Evolutionary conservation across 2,888 invertebrate species (phyloP).

Genomic region (Drosophila subquinaria): DNA sequence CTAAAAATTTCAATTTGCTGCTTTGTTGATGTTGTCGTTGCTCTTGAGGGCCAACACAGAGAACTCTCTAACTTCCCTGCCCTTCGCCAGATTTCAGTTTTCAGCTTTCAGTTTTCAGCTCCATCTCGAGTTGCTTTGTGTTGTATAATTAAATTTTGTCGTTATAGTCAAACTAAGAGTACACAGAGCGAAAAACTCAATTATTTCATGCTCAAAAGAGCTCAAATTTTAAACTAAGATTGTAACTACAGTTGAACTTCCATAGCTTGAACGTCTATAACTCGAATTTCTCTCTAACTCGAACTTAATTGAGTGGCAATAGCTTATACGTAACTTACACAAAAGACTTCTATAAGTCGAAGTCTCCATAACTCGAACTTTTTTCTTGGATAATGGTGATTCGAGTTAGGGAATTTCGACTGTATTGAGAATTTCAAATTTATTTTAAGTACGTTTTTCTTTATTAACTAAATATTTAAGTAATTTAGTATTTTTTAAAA

Average conservation of each 20-base stretch:
- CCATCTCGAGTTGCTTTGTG: constrained; percentile 60
- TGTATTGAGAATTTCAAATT: background rate
- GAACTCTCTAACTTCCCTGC: background rate
- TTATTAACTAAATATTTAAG: too few relatives aligned
- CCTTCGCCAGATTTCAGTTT: background rate
- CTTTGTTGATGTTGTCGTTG: constrained; percentile 57
- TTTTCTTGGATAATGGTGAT: too few relatives aligned
- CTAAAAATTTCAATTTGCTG: constrained; percentile 56
- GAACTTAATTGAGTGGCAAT: too few relatives aligned
- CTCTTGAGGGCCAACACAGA: constrained; percentile 9
- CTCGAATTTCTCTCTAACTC: too few relatives aligned
- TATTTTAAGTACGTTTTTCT: background rate
- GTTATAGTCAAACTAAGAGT: constrained; percentile 65
- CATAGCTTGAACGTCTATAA: too few relatives aligned
- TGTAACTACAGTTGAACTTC: background rate
- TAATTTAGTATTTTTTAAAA: too few relatives aligned
- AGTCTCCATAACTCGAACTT: too few relatives aligned
- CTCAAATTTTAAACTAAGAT: background rate
- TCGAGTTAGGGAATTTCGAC: too few relatives aligned
- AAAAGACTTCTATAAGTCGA: too few relatives aligned
- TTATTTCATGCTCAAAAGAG: background rate
- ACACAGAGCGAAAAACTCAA: background rate
- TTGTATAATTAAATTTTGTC: constrained; percentile 79
- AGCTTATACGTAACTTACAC: too few relatives aligned
- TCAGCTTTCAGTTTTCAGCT: background rate